Base-by-base conservation (phyloP, 2,797 vertebrate genomes). In the Cuculus canorus region DNA sequence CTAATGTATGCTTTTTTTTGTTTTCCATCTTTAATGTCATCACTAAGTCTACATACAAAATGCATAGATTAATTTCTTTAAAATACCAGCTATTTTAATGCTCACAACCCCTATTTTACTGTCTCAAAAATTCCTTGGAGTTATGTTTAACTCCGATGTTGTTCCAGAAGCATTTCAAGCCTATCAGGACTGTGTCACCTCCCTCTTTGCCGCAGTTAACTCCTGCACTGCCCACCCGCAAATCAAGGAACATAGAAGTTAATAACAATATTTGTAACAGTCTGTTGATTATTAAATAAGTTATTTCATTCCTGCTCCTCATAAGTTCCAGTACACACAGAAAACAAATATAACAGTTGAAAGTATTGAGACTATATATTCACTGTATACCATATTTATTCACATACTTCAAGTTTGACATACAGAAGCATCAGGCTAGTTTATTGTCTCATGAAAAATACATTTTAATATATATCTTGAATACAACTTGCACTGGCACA, bases 381-480 rank as follows among this genome's bases (percentile, higher is more conserved):
- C 56, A 66, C 43, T 66, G 21, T 52, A 41, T 48, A 33, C 48
- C 28, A 6, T 45, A 56, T 92, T 73, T 82, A 68, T 71, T 81
- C 86, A 53, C 70, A 24, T 64, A 48, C 61, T 56, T 54, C 77
- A 56, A 69, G 33, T 41, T 2, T 77, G 23, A 73, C 82, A 92
- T 39, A 45, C 17, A 84, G 53, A 92, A 90, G 90, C 92, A 94
- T 86, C 75, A 63, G 24, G 70, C 10, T 75, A 45, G 30, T 87
- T 94, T 86, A 93, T 64, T 60, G 53, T 50, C 81, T 88, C 41
- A 69, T 89, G 57, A 73, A 95, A 92, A 92, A 91, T n/a, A 79
- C 61, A 63, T 71, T 92, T 81, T 1, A 33, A 86, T 82, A 92
- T 87, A 28, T 22, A 82, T 47, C 63, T 83, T 60, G 83, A 71